Evolutionary conservation across 2,888 invertebrate species (phyloP).

Genomic region (Lottia gigantea): DNA sequence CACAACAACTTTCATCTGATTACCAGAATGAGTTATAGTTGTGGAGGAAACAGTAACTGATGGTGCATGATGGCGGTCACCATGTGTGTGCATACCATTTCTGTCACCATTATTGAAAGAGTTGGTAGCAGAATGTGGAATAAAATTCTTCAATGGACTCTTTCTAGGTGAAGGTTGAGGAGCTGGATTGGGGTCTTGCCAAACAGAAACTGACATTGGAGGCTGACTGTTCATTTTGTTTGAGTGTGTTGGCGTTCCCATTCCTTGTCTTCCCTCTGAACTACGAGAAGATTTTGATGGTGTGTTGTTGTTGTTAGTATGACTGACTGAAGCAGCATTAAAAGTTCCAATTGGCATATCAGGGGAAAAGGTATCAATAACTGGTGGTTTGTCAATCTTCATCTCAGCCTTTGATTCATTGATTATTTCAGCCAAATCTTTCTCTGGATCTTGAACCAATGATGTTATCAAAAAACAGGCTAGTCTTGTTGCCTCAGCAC

Average conservation of each 20-base stretch:
- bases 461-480: conserved; percentile 91
- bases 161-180: conserved; percentile 38
- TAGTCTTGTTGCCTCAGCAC: conserved; percentile 90
- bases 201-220: neutral
- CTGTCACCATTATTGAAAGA: neutral
- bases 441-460: conserved; percentile 93
- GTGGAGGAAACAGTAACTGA: conserved; percentile 17
- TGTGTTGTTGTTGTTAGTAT: neutral
- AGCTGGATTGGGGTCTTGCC: conserved; percentile 23
- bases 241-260: conserved; percentile 5
- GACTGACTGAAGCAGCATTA: conserved; percentile 1
- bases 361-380: neutral
- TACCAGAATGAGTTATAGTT: conserved; percentile 12
- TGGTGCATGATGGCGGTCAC: neutral
- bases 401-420: conserved; percentile 31
- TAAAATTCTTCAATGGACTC: conserved; percentile 41
- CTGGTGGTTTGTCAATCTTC: neutral
- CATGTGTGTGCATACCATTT: neutral
- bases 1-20: conserved; percentile 14
- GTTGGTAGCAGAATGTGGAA: neutral
- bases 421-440: conserved; percentile 60
- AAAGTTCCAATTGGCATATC: conserved; percentile 8
- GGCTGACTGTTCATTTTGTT: neutral
- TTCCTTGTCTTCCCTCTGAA: neutral
- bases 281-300: neutral